Evolutionary conservation across 2,888 invertebrate genomes (phyloP).

Genomic region (Apamea anceps): DNA sequence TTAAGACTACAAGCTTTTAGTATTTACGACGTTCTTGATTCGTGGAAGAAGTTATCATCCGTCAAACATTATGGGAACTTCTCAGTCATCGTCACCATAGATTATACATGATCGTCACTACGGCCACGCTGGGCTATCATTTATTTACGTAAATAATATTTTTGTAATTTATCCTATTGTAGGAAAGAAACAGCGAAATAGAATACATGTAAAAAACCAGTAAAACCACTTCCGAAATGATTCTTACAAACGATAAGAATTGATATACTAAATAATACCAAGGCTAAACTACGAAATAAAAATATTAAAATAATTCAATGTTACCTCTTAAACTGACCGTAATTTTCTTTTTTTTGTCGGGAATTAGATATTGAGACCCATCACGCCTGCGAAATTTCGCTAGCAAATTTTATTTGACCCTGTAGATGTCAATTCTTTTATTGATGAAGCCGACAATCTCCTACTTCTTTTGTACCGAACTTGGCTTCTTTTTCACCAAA

Average conservation of each 20-base stretch:
- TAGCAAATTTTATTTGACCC: too few species aligned
- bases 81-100: too few species aligned
- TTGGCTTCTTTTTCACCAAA: not conserved
- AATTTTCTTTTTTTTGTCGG: too few species aligned
- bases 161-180: not conserved
- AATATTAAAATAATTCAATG: not conserved
- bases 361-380: too few species aligned
- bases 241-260: not conserved
- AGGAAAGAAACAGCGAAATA: not conserved
- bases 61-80: not conserved
- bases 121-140: not conserved
- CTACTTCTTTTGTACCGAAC: not conserved
- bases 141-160: not conserved
- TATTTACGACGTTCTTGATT: not conserved
- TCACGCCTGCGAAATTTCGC: not conserved
- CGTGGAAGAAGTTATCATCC: not conserved
- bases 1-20: not conserved
- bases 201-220: not conserved
- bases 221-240: not conserved
- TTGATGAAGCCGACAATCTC: not conserved
- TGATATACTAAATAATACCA: not conserved
- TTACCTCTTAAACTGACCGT: too few species aligned
- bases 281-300: not conserved
- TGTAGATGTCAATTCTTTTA: too few species aligned
- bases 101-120: too few species aligned